Base-by-base conservation (phyloP, 2,888 invertebrate species). In the Yponomeuta malinellus region DNA sequence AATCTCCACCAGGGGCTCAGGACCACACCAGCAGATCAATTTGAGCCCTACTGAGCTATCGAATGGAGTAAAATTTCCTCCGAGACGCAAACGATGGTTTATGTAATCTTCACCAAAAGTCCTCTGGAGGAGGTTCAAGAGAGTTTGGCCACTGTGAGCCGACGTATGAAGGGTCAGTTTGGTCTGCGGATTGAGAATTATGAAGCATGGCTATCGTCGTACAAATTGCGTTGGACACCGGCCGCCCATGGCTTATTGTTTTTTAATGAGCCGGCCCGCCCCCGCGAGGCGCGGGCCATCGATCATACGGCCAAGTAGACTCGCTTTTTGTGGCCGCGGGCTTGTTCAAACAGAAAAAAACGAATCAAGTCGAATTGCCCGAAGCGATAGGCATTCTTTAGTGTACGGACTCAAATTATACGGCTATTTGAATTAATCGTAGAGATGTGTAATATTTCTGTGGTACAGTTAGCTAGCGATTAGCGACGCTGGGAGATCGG, bases 231-330 rank as follows among this genome's bases (percentile, higher is more conserved):
- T 78, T 80, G 82, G 90, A 91, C 90, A 86, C 81, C 33, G 83
- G 81, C 82, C 83, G 84, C 78, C 81, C 80, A 82, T 81, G 79
- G 79, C 82, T 91, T 91, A 92, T 91, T 90, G 91, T 92, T 89
- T 90, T 91, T 88, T 91, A 92, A 91, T 90, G 81, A 84, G 64
- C 79, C 79, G 84, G 74, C 82, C 89, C 89, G 87, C 88, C 88
- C 83, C 79, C 77, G 79, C 77, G 82, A 75, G 83, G 84, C 81
- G 77, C 78, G 79, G 78, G 79, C 88, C 48, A 90, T 90, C 88
- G 85, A 90, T 91, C 91, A 90, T 85, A 75, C 74, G 71, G 70
- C 70, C 73, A 73, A 70, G 68, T 68, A 73, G 70, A 77, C 77
- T 77, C 79, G 78, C 79, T 79, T 79, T 77, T 78, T 76, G 76